These are phyloP conservation scores for Spialia ferax DNA, from an alignment of 2,888 invertebrate genomes.

Conservation along the genomic window DNA sequence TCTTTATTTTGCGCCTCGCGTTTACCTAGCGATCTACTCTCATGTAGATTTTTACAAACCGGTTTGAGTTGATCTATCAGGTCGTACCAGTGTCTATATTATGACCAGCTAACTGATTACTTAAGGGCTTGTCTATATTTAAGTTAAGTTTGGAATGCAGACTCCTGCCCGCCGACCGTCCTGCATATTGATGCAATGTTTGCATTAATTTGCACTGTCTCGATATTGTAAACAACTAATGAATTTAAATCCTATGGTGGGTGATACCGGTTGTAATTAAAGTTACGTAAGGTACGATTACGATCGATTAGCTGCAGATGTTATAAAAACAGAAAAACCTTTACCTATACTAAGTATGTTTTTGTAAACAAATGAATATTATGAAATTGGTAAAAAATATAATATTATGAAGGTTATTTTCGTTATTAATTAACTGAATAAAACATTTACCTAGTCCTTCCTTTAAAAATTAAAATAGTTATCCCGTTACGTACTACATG, in stretches of 20 bases:
- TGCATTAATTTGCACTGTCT: slow-evolving; percentile 25
- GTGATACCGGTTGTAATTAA: neutral
- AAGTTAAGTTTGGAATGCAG: slow-evolving; percentile 32
- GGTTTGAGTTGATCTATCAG: slow-evolving; percentile 24
- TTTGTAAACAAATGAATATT: no score
- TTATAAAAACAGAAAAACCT: no score
- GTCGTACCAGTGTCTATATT: slow-evolving; percentile 11
- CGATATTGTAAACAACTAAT: slow-evolving; percentile 17
- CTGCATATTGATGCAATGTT: slow-evolving; percentile 36
- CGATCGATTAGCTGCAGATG: no score
- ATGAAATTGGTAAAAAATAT: no score
- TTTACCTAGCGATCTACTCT: neutral
- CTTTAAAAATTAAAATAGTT: no score
- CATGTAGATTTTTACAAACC: slow-evolving; percentile 21
- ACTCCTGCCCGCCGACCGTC: slow-evolving; percentile 18
- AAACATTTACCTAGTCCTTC: no score
- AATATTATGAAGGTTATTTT: no score
- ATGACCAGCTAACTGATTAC: slow-evolving; percentile 20
- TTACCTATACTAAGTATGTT: no score
- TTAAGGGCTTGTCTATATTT: slow-evolving; percentile 28
- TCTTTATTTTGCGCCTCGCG: neutral
- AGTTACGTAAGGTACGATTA: neutral
- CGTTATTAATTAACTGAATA: no score
- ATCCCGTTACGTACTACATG: no score
- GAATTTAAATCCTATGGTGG: slow-evolving; percentile 2